Base-by-base conservation (phyloP, 1,140 invertebrate genomes). In the Stegodyphus dumicola region DNA sequence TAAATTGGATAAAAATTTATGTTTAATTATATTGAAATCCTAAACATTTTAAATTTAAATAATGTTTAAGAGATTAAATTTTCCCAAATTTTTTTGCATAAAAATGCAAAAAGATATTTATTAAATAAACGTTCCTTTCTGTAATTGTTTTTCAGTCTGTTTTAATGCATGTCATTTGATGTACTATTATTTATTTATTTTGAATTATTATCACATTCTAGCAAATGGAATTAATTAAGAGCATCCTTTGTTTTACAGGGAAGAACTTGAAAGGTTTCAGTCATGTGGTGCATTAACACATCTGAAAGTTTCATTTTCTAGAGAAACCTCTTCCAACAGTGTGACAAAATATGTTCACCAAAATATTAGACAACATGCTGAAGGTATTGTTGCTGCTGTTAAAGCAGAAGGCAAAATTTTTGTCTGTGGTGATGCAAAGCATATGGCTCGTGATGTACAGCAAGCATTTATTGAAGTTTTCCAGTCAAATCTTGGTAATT, bases 361-460 rank as follows among this genome's bases (percentile, higher is more conserved):
- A 90, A 89, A 90, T 64, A 91, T 96, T 66, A 81, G 88, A 54
- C 88, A 92, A 76, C 90, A 94, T 89, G 91, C 91, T 2, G 87
- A 90, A 76, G 89, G 92, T 73, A 77, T 96, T 49, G 91, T 93
- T 56, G 88, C 92, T 9, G 89, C 93, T 66, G 89, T 96, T 9
- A 88, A 93, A 13, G 88, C 93, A 87, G 90, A 87, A 71, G 93
- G 93, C 6, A 89, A 90, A 52, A 89, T 97, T n/a, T 96, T 93
- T 90, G 90, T 96, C 6, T 96, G 95, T 90, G 95, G 95, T 11
- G 95, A 95, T 91, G 92, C 93, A 15, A 94, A 93, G 86, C 92
- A 92, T 83, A 95, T 96, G 92, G 93, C 93, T 0, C 93, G 93
- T 87, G 92, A 94, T 89, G 93, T 96, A 3, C 91, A 92, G 83